phyloP scores from a whole-genome alignment of 2,888 invertebrate genomes.

The Ophion obscuratus region DNA sequence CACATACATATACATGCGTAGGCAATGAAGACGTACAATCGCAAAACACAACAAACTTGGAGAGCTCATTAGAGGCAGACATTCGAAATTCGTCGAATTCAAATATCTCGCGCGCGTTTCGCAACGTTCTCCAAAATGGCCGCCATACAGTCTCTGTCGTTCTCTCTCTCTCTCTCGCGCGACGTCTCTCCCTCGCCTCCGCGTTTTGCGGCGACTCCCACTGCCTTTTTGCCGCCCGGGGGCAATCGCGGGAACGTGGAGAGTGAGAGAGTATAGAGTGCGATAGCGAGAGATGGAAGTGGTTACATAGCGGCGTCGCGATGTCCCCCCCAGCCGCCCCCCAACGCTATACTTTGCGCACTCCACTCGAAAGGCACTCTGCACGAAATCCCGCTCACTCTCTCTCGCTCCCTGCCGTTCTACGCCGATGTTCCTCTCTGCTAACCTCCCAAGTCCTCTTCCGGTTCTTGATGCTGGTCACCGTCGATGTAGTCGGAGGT shows the following conservation, averaged over 20 bases:
- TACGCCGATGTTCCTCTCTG: not conserved
- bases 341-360: constrained; percentile 45
- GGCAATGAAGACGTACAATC: no score
- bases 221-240: constrained; percentile 13
- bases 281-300: constrained; percentile 14
- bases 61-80: no score
- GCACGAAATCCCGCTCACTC: constrained; percentile 40
- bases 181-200: constrained; percentile 38
- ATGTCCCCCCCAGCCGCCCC: not conserved
- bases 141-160: constrained; percentile 55
- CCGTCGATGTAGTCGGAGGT: no score
- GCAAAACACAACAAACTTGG: no score
- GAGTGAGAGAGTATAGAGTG: constrained; percentile 1
- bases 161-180: constrained; percentile 34
- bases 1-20: no score
- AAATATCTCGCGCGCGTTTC: constrained; percentile 74
- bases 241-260: constrained; percentile 39
- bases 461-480: not conserved
- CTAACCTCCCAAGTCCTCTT: not conserved
- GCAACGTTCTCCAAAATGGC: constrained; percentile 81
- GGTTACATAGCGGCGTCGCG: constrained; percentile 44
- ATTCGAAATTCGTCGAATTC: constrained; percentile 51
- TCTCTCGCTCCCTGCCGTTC: constrained; percentile 11
- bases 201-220: constrained; percentile 38
- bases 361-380: constrained; percentile 74